Evolutionary conservation across 2,797 vertebrate genomes (phyloP), one percentile per base, ranked within the genome.

Genomic region (Molossus alvarezi): DNA sequence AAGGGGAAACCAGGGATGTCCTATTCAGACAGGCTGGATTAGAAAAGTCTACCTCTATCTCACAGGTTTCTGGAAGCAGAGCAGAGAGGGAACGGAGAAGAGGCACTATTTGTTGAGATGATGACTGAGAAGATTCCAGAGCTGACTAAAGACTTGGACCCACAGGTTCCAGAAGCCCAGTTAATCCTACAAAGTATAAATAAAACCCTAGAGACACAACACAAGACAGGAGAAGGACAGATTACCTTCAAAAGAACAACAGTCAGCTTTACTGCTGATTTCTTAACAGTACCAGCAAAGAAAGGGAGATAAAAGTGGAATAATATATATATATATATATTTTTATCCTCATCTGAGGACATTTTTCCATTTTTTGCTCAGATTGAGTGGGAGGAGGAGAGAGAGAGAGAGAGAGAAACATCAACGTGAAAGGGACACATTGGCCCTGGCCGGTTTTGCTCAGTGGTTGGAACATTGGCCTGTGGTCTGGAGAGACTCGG

Each of bases 61-160:
- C 45, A 53, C 69, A 45, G 14, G 45, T 27, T 85, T 79, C 37
- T 64, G 2, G 45, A 90, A 79, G 71, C 33, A 83, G 72, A 96
- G 33, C 15, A 58, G 69, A 92, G 58, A 80, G 20, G 10, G 18
- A 76, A 62, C 86, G 18, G 58, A 89, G 27, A 92, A 91, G 48
- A 91, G 37, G 37, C 5, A 41, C 37, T 91, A 0, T 80, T 85
- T 88, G 23, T 83, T 94, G 65, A 87, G 81, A 62, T 83, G 27
- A 71, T 80, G 69, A 93, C 45, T 45, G 64, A 94, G 79, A 94
- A 84, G 80, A 69, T 92, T 94, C 55, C 53, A 88, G 76, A 96
- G 45, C 81, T 90, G 82, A 88, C 58, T 76, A 75, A 88, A 96
- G 48, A 65, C n/a, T 45, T 9, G 41, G 72, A 67, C 37, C 29